Conservation (phyloP, 2,797 vertebrate genomes). For the Sphenopsis melanotis region DNA sequence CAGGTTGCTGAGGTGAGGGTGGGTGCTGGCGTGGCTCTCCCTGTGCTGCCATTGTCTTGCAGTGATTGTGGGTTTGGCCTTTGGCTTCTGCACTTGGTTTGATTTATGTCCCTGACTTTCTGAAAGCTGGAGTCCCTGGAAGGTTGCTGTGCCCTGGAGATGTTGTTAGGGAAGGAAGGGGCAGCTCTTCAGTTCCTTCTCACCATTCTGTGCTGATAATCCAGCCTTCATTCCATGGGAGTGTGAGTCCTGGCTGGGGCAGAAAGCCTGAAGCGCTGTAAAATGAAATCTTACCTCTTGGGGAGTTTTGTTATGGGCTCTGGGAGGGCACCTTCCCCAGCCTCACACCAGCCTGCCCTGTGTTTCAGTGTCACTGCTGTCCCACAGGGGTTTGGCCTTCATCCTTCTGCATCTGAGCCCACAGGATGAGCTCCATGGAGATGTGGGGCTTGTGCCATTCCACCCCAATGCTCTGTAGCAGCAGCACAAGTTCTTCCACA, state of each 20-base stretch:
- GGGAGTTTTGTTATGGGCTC: background rate
- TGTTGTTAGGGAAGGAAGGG: background rate
- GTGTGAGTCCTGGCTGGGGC: background rate
- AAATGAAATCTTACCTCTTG: background rate
- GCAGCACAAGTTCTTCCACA: background rate
- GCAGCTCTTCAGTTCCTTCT: background rate
- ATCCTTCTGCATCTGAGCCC: accelerated
- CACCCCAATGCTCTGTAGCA: accelerated
- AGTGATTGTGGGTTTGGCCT: background rate
- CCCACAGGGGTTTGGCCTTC: background rate
- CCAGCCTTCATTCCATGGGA: background rate
- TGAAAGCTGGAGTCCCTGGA: background rate
- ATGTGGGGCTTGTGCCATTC: accelerated
- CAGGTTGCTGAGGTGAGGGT: background rate
- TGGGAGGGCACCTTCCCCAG: background rate
- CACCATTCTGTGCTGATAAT: background rate
- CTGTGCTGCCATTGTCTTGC: background rate
- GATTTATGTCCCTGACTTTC: background rate
- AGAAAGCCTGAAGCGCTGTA: background rate
- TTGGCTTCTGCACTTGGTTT: background rate
- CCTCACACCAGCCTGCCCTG: background rate
- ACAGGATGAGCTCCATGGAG: accelerated
- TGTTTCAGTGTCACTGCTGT: background rate
- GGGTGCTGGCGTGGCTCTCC: accelerated
- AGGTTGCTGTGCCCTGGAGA: background rate